Percentiles rank a stretch among this genome's conserved stretches.
These are phyloP conservation scores for Numenius arquata DNA, from an alignment of 2,113 vertebrate species.

Conservation along the genomic window DNA sequence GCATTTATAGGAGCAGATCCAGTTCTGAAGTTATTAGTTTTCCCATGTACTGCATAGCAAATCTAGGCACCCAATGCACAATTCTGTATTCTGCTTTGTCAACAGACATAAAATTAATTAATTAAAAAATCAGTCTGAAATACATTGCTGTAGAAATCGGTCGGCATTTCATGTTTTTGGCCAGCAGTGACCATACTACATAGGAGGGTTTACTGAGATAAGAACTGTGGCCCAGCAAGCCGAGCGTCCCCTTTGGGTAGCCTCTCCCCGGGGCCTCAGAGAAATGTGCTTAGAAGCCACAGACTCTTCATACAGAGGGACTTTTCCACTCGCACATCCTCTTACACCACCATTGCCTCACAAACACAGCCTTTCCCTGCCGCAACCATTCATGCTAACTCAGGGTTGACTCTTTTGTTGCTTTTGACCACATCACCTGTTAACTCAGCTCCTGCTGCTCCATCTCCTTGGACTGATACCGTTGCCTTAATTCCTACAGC, in stretches of 20 bases:
- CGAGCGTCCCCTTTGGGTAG: background rate
- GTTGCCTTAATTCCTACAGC: background rate
- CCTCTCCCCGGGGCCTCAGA: background rate
- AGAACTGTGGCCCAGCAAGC: background rate
- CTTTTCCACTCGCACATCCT: background rate
- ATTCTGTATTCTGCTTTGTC: background rate
- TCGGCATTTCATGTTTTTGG: background rate
- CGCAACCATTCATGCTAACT: background rate
- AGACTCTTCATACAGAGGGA: background rate
- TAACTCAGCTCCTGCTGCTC: background rate
- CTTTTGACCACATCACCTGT: background rate
- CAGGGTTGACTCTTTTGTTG: background rate
- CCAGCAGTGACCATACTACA: background rate
- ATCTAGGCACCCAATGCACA: background rate
- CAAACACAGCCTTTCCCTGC: background rate
- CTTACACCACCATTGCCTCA: background rate
- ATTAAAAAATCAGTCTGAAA: background rate
- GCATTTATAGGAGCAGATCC: background rate
- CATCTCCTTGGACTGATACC: background rate
- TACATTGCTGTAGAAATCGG: background rate
- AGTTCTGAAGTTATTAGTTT: background rate
- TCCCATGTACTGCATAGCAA: background rate
- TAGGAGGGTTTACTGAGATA: background rate
- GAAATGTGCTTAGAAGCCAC: background rate
- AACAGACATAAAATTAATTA: background rate